A percentile compares a stretch with the other conserved stretches of the same genome.
Conservation (phyloP, 2,797 vertebrate species). For the Caiman crocodilus region DNA sequence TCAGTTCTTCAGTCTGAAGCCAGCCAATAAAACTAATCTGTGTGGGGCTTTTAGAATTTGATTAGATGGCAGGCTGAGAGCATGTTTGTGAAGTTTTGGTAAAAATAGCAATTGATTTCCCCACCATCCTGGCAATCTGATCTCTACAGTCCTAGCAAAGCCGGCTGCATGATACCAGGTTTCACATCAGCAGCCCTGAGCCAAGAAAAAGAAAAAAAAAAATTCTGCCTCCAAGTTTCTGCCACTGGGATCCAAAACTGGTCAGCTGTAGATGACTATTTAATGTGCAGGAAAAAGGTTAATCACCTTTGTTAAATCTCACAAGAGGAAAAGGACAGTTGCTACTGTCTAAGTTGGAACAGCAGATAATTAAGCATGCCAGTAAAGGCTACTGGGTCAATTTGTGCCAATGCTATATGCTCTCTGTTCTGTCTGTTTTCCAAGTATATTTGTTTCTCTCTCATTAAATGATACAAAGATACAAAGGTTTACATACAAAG, state of each 20-base stretch:
- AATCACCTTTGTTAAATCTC: conserved; percentile 39
- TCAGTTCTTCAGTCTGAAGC: background rate
- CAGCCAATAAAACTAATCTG: conserved; percentile 56
- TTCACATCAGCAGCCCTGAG: conserved; percentile 33
- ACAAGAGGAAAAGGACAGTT: conserved; percentile 4
- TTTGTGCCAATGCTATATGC: background rate
- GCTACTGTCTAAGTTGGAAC: background rate
- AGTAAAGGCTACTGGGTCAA: background rate
- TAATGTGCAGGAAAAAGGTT: conserved; percentile 58
- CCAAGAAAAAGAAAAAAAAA: background rate
- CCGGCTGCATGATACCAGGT: background rate
- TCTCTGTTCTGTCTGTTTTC: background rate
- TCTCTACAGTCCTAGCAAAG: conserved; percentile 1
- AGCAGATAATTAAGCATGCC: background rate
- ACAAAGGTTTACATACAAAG: background rate
- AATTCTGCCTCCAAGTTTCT: background rate
- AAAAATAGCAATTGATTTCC: conserved; percentile 58
- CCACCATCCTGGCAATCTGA: conserved; percentile 37
- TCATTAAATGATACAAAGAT: background rate
- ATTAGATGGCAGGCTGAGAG: conserved; percentile 48
- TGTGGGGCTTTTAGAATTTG: conserved; percentile 51
- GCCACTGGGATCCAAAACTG: conserved; percentile 36
- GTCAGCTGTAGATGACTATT: conserved; percentile 47
- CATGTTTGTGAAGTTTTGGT: conserved; percentile 20
- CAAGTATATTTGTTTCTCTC: background rate